Percentiles rank a stretch among this genome's conserved stretches.
Evolutionary conservation across 2,888 invertebrate genomes (phyloP).

Genomic region (Galerucella calmariensis): DNA sequence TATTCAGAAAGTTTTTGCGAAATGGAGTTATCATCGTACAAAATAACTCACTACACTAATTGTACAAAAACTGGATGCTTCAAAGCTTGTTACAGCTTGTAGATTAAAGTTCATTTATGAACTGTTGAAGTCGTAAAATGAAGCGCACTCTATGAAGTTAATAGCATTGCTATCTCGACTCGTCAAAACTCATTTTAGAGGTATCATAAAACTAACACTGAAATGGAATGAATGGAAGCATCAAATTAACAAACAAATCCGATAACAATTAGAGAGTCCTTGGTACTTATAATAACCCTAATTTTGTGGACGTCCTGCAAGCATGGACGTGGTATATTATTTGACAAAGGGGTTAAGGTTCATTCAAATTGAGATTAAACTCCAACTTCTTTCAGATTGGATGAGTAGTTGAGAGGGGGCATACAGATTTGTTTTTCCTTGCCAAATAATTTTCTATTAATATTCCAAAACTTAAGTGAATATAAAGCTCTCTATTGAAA

Average conservation of each 20-base stretch:
- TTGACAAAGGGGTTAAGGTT: too few species aligned
- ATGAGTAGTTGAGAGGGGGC: too few species aligned
- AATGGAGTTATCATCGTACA: too few species aligned
- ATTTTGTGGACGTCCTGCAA: not conserved
- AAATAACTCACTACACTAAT: not conserved
- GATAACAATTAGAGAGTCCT: slow-evolving; percentile 14
- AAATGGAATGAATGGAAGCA: slow-evolving; percentile 17
- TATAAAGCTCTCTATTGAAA: too few species aligned
- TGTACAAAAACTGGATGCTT: not conserved
- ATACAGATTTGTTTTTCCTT: too few species aligned
- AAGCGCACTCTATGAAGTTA: not conserved
- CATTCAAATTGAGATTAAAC: too few species aligned
- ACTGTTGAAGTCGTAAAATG: not conserved
- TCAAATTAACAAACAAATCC: slow-evolving; percentile 13
- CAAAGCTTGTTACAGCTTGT: not conserved
- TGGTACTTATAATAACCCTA: not conserved
- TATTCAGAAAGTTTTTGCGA: too few species aligned
- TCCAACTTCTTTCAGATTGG: too few species aligned
- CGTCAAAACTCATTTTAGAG: slow-evolving; percentile 2
- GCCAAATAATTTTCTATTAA: too few species aligned
- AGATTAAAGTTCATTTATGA: not conserved
- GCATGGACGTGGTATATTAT: not conserved
- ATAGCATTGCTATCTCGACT: not conserved
- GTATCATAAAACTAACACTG: slow-evolving; percentile 10
- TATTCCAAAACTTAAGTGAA: too few species aligned